Conservation (phyloP, 2,797 vertebrate genomes). For the Heterohyrax brucei region DNA sequence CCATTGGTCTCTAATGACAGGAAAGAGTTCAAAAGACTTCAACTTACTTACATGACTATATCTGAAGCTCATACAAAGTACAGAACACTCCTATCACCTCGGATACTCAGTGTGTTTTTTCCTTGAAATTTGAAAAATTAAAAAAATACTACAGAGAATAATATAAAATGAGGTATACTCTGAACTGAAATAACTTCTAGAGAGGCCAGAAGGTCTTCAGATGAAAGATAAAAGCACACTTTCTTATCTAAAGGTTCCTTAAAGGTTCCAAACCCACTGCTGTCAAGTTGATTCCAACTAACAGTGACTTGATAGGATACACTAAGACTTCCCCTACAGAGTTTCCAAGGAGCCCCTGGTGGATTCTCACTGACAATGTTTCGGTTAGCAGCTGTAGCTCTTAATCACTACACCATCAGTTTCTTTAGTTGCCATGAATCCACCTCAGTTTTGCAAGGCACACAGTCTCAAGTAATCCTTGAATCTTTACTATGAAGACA, state of each 20-base stretch:
- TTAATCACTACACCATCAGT: no score
- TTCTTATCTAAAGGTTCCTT: neutral
- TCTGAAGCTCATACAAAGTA: neutral
- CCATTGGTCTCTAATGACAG: neutral
- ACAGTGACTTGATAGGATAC: no score
- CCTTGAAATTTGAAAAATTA: neutral
- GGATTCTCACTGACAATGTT: no score
- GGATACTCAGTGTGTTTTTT: neutral
- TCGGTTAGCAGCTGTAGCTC: no score
- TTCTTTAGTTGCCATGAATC: neutral
- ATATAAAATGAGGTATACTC: constrained; percentile 12
- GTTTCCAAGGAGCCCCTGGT: no score
- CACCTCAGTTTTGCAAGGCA: neutral
- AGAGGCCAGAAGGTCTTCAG: constrained; percentile 1
- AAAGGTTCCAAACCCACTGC: no score
- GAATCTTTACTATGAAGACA: neutral
- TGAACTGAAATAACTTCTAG: constrained; percentile 40
- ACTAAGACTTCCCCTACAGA: no score
- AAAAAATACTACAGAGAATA: neutral
- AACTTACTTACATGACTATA: neutral
- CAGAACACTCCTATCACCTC: neutral
- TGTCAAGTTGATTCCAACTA: no score
- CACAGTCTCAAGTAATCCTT: neutral
- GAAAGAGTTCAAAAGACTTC: constrained; percentile 8
- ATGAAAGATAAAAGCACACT: neutral